phyloP scores from a whole-genome alignment of 2,888 invertebrate species.

The Heterodera filipjevi region DNA sequence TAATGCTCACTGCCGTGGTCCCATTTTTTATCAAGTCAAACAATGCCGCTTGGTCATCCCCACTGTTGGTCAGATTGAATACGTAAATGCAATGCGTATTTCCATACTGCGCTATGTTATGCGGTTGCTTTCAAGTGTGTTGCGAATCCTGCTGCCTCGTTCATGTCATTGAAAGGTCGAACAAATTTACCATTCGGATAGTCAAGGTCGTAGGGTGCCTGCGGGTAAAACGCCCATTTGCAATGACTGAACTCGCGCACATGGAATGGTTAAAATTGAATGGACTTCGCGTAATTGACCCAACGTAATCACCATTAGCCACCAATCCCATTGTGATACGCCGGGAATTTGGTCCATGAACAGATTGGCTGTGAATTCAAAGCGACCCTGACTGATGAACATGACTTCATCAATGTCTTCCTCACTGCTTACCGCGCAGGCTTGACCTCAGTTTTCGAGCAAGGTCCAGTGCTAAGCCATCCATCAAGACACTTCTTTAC shows the following conservation, averaged over 20 bases:
- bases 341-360: too few relatives aligned
- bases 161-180: slow-evolving; percentile 15
- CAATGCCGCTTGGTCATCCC: slow-evolving; percentile 4
- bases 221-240: too few relatives aligned
- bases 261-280: too few relatives aligned
- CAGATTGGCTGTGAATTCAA: too few relatives aligned
- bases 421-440: background rate
- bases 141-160: slow-evolving; percentile 1
- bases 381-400: too few relatives aligned
- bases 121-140: slow-evolving; percentile 11
- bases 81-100: slow-evolving; percentile 18
- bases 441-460: slow-evolving; percentile 1
- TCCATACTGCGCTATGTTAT: background rate
- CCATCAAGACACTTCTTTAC: slow-evolving; percentile 21
- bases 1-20: slow-evolving; percentile 7
- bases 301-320: too few relatives aligned
- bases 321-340: too few relatives aligned
- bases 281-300: too few relatives aligned
- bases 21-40: slow-evolving; percentile 22
- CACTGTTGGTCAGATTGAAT: slow-evolving; percentile 15
- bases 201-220: too few relatives aligned
- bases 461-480: slow-evolving; percentile 16
- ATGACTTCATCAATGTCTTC: too few relatives aligned
- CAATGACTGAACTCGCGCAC: too few relatives aligned
- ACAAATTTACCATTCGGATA: too few relatives aligned